phyloP scores from a whole-genome alignment of 2,113 vertebrate genomes.

The Larimichthys crocea region DNA sequence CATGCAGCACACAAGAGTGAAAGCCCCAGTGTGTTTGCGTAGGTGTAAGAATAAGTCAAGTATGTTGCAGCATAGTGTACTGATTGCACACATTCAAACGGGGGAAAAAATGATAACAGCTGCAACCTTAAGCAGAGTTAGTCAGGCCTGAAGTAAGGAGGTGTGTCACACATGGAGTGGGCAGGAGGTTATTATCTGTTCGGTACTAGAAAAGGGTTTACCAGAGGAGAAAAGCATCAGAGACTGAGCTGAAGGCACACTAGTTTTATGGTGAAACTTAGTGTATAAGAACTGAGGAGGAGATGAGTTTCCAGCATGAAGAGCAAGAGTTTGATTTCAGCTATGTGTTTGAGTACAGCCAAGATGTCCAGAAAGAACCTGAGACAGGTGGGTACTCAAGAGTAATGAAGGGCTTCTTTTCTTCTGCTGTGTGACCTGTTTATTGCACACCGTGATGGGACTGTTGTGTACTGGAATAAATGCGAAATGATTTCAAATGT shows the following conservation, averaged over 20 bases:
- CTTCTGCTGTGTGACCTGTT: neutral
- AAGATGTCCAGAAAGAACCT: slow-evolving; percentile 75
- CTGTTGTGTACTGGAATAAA: neutral
- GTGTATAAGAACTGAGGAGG: slow-evolving; percentile 4
- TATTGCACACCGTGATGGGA: neutral
- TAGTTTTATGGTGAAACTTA: slow-evolving; percentile 19
- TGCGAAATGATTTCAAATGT: neutral
- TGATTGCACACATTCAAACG: slow-evolving; percentile 33
- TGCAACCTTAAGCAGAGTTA: slow-evolving; percentile 56
- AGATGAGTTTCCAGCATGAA: slow-evolving; percentile 87
- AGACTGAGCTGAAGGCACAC: slow-evolving; percentile 33
- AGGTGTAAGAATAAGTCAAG: slow-evolving; percentile 57
- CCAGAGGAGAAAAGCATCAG: slow-evolving; percentile 39
- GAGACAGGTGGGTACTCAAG: slow-evolving; percentile 84
- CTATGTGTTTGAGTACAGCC: slow-evolving; percentile 90
- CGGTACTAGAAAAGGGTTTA: slow-evolving; percentile 31
- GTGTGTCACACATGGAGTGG: slow-evolving; percentile 66
- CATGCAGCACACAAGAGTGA: slow-evolving; percentile 44
- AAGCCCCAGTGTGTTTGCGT: slow-evolving; percentile 56
- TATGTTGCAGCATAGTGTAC: slow-evolving; percentile 25
- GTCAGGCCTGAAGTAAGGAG: slow-evolving; percentile 64
- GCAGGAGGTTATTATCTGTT: slow-evolving; percentile 62
- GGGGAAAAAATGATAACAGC: slow-evolving; percentile 22
- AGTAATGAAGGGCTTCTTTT: neutral
- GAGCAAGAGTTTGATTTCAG: slow-evolving; percentile 91